Evolutionary conservation across 1,140 invertebrate genomes (phyloP).

Genomic region (Diorhabda elongata): DNA sequence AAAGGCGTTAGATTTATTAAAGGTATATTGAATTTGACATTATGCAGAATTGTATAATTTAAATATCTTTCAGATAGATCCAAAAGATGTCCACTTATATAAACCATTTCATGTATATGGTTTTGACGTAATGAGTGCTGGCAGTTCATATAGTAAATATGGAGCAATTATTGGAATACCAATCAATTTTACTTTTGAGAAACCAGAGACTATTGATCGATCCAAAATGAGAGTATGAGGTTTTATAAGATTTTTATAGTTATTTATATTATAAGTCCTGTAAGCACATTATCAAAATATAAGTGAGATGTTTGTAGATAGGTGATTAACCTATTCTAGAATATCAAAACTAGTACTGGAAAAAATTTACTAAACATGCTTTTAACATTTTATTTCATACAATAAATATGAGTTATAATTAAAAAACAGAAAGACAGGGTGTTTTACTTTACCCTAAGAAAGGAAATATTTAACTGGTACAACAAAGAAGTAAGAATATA

Average conservation of each 20-base stretch:
- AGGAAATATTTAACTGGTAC: no score
- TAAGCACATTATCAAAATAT: no score
- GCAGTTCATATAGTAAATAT: constrained; percentile 44
- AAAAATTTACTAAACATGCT: no score
- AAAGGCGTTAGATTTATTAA: constrained; percentile 50
- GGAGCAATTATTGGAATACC: constrained; percentile 64
- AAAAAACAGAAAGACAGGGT: no score
- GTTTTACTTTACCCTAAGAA: no score
- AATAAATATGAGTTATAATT: no score
- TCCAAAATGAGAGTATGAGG: constrained; percentile 50
- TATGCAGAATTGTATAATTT: neutral
- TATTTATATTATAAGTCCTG: neutral
- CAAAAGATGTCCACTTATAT: constrained; percentile 43
- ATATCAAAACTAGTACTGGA: no score
- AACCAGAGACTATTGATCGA: constrained; percentile 49
- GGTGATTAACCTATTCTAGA: no score
- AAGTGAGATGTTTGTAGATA: no score
- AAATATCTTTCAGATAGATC: constrained; percentile 45
- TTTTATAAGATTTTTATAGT: neutral
- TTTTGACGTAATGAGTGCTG: constrained; percentile 59
- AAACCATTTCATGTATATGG: constrained; percentile 60
- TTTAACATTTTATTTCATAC: no score
- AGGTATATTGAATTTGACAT: constrained; percentile 28
- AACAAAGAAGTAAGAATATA: no score
- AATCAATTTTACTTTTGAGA: constrained; percentile 55